Evolutionary conservation across 2,888 invertebrate species (phyloP), one percentile per base, ranked within the genome.

Genomic region (Cryptosula pallasiana): DNA sequence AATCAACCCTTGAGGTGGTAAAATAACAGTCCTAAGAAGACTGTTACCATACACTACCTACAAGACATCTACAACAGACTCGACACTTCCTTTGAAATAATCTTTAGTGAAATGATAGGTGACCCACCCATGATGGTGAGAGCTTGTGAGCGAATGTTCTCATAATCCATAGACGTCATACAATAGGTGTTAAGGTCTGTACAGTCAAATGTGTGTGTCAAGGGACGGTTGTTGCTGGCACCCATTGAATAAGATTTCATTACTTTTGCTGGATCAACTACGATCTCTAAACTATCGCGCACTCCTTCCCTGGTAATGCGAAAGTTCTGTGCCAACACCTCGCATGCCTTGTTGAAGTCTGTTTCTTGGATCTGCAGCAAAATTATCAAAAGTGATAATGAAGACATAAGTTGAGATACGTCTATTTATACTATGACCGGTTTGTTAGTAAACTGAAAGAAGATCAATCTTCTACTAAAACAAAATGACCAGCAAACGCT

Each of bases 321-420:
- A 32, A 63, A 63, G 32, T 63, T 63, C n/a, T 63, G 32, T 5
- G 63, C 63, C 32, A 63, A 34, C 25, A 63, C 63, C n/a, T 63
- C 63, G 32, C 63, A 63, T 29, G 34, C 63, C n/a, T 63, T 63
- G 63, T 63, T 34, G 34, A 63, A 63, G n/a, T 63, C 63, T 63
- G 63, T 9, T 32, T 63, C 63, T 27, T 63, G 27, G 25, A 63
- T 63, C 63, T 63, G 32, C 32, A 63, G n/a, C n/a, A n/a, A n/a
- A n/a, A n/a, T n/a, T n/a, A n/a, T n/a, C n/a, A n/a, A n/a, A n/a
- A n/a, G n/a, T n/a, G n/a, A n/a, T n/a, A n/a, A n/a, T n/a, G n/a
- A n/a, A n/a, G n/a, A n/a, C n/a, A n/a, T n/a, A n/a, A n/a, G n/a
- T n/a, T n/a, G n/a, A n/a, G n/a, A n/a, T n/a, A n/a, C n/a, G n/a